Conservation (phyloP, 1,140 invertebrate genomes). For the Gyrodactylus salaris region DNA sequence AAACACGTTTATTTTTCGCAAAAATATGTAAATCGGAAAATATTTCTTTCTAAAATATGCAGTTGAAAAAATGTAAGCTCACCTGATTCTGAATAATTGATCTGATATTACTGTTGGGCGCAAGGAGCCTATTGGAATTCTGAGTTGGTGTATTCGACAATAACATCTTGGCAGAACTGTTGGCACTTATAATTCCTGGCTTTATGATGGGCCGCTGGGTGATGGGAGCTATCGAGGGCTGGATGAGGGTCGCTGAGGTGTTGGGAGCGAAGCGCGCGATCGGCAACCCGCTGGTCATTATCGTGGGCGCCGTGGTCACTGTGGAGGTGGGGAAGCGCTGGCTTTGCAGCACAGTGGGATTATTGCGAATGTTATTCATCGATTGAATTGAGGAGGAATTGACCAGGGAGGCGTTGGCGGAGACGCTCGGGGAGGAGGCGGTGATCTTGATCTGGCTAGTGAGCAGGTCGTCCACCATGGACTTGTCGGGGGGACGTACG, state of each 20-base stretch:
- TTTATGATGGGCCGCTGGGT: background rate
- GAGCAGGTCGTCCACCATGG: background rate
- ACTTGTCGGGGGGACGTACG: background rate
- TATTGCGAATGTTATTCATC: background rate
- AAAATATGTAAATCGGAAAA: too few relatives aligned
- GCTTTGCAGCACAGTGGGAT: background rate
- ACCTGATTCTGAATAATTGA: background rate
- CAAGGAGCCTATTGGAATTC: background rate
- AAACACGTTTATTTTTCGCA: too few relatives aligned
- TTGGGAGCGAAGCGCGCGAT: background rate
- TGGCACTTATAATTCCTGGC: background rate
- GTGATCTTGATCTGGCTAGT: too few relatives aligned
- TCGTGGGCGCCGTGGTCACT: background rate
- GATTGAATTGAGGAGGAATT: background rate
- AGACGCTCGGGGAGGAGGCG: background rate
- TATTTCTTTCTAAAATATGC: too few relatives aligned
- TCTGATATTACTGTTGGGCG: background rate
- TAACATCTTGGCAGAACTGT: background rate
- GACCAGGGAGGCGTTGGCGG: background rate
- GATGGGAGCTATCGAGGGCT: background rate
- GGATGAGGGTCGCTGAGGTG: background rate
- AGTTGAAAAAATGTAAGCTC: too few relatives aligned
- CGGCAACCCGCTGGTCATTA: background rate
- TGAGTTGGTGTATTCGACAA: background rate
- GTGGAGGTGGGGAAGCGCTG: background rate